These are phyloP conservation scores for Macrotus californicus DNA, from an alignment of 2,113 vertebrate genomes.

Conservation along the genomic window DNA sequence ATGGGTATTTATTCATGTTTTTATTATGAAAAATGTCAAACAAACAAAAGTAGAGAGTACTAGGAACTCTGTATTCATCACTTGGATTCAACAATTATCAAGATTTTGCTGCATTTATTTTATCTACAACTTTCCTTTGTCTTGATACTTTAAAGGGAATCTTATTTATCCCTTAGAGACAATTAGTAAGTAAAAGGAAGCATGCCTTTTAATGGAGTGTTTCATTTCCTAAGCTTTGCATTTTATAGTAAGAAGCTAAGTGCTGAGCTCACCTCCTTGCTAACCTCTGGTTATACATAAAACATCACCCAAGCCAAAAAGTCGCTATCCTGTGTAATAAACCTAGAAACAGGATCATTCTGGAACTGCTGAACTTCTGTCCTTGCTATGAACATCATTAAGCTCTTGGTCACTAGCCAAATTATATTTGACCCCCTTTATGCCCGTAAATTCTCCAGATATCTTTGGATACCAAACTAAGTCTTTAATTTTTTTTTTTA, in stretches of 20 bases:
- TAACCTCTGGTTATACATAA: not conserved
- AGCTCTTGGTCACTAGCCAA: not conserved
- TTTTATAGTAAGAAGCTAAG: not conserved
- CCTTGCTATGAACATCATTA: not conserved
- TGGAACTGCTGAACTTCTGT: not conserved
- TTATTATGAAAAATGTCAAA: not conserved
- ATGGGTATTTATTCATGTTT: not conserved
- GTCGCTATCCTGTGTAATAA: not conserved
- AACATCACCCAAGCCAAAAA: not conserved
- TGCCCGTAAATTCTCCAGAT: not conserved
- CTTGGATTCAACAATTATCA: not conserved
- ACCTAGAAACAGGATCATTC: not conserved
- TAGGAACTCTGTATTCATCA: not conserved
- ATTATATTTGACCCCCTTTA: not conserved
- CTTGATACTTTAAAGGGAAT: not conserved
- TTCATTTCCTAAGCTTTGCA: not conserved
- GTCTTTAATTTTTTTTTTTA: not conserved
- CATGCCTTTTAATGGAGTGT: not conserved
- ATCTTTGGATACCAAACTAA: not conserved
- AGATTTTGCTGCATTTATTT: not conserved
- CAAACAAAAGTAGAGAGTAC: not conserved
- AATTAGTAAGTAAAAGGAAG: not conserved
- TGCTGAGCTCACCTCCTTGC: not conserved
- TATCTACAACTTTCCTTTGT: not conserved
- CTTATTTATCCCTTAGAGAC: not conserved